Conservation (phyloP, 2,888 invertebrate genomes). For the Toxonevra muliebris region DNA sequence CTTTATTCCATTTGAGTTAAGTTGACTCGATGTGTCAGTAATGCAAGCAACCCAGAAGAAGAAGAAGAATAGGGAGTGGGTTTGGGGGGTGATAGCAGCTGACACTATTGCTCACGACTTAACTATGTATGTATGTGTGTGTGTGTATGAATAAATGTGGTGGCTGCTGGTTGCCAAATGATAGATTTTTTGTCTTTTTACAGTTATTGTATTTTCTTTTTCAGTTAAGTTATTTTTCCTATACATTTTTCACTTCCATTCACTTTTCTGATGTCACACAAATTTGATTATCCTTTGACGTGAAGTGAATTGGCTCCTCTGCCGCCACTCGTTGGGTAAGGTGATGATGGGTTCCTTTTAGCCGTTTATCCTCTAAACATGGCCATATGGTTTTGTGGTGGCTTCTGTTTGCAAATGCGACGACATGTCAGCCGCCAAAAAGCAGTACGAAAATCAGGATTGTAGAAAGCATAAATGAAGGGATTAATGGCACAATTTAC, state of each 20-base stretch:
- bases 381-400: slow-evolving; percentile 54
- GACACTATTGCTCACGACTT: too few species aligned
- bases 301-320: background rate
- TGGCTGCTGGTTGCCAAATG: too few species aligned
- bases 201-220: too few species aligned
- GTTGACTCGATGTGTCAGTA: too few species aligned
- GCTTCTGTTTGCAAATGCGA: slow-evolving; percentile 57
- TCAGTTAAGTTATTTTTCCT: background rate
- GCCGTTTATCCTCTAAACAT: slow-evolving; percentile 53
- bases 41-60: too few species aligned
- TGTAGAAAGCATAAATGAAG: slow-evolving; percentile 90
- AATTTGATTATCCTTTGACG: slow-evolving; percentile 33
- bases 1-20: too few species aligned
- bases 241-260: background rate
- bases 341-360: background rate
- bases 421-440: slow-evolving; percentile 81
- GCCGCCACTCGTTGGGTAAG: background rate
- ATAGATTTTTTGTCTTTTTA: too few species aligned
- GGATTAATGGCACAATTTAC: slow-evolving; percentile 91
- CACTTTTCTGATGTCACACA: slow-evolving; percentile 20
- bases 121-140: too few species aligned
- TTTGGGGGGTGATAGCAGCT: too few species aligned
- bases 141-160: too few species aligned
- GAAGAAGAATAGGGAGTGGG: too few species aligned
- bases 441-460: slow-evolving; percentile 85